Percentiles rank a stretch among this genome's conserved stretches.
These are phyloP conservation scores for Muscidifurax raptorellus DNA, from an alignment of 1,140 invertebrate genomes.

Conservation along the genomic window DNA sequence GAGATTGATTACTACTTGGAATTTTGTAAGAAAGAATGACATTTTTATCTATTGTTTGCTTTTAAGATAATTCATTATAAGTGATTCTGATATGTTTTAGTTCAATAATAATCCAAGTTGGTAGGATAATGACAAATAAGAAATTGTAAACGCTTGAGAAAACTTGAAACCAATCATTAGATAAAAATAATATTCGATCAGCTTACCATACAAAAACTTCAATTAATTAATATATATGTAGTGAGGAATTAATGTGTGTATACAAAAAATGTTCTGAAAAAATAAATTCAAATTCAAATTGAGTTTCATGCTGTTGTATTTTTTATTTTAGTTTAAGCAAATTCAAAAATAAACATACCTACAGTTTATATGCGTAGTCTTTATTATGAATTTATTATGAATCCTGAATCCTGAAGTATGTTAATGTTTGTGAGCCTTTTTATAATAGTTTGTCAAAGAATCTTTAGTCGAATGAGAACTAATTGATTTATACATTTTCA, in stretches of 20 bases:
- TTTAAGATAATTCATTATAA: constrained; percentile 19
- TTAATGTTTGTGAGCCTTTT: background rate
- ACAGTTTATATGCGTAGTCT: background rate
- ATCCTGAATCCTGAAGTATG: background rate
- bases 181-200: constrained; percentile 38
- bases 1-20: constrained; percentile 7
- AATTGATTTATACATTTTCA: background rate
- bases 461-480: background rate
- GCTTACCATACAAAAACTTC: constrained; percentile 48
- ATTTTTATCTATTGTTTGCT: background rate
- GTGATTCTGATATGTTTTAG: background rate
- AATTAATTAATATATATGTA: constrained; percentile 56
- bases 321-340: constrained; percentile 17
- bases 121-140: background rate
- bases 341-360: constrained; percentile 13
- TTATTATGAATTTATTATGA: no score
- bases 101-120: constrained; percentile 14
- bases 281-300: constrained; percentile 57
- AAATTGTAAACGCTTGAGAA: constrained; percentile 30
- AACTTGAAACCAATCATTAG: background rate
- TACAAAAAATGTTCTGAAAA: constrained; percentile 61
- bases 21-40: background rate
- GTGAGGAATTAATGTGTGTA: constrained; percentile 62
- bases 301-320: background rate
- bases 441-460: background rate